These are phyloP conservation scores for Seira sanloemensis DNA, from an alignment of 2,888 invertebrate species.

Conservation along the genomic window DNA sequence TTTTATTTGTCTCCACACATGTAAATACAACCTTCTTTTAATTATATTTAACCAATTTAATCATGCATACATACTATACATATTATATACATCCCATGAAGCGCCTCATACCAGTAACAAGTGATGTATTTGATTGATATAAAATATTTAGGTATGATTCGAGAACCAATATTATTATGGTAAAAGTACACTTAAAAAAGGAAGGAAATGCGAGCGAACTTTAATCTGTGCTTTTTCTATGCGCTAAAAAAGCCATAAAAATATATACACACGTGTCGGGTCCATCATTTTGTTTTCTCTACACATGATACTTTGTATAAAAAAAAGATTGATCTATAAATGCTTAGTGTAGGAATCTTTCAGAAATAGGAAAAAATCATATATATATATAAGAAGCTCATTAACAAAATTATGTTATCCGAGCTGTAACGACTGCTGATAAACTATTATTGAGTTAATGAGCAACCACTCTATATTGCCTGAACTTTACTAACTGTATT, in stretches of 20 bases:
- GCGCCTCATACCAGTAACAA: background rate
- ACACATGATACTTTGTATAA: conserved; percentile 19
- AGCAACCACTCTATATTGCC: conserved; percentile 46
- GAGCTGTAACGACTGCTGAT: conserved; percentile 58
- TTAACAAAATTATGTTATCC: conserved; percentile 52
- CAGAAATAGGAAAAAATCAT: conserved; percentile 15
- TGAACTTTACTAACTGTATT: conserved; percentile 50
- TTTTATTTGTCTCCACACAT: background rate
- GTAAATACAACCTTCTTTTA: background rate
- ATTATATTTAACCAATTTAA: background rate
- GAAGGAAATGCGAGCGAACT: conserved; percentile 23
- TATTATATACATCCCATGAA: background rate
- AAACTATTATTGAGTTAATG: conserved; percentile 42
- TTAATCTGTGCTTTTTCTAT: conserved; percentile 48
- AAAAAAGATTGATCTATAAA: conserved; percentile 10
- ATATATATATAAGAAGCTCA: too few relatives aligned
- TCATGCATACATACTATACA: too few relatives aligned
- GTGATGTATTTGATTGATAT: background rate
- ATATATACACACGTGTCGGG: conserved; percentile 54
- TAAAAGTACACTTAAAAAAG: conserved; percentile 13
- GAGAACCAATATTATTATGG: conserved; percentile 44
- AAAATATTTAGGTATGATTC: background rate
- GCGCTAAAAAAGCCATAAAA: conserved; percentile 26
- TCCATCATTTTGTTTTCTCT: conserved; percentile 39
- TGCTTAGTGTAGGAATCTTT: conserved; percentile 30